Percentiles rank a stretch among this genome's conserved stretches.
Conservation (phyloP, 2,797 vertebrate genomes). For the Yasuhikotakia modesta region DNA sequence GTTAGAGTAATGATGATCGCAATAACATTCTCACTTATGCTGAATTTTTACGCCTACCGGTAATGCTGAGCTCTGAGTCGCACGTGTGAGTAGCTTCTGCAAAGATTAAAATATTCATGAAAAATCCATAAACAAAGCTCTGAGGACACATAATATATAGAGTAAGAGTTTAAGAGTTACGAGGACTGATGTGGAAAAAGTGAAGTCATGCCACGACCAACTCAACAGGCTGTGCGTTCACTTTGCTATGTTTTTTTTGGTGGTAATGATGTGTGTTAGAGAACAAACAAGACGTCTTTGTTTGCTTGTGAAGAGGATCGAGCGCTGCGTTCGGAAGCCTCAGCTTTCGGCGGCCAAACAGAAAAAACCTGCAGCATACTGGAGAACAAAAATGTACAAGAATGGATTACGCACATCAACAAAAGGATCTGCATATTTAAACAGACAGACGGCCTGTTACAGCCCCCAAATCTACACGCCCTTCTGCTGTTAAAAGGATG, state of each 20-base stretch:
- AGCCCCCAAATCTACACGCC: slow-evolving; percentile 30
- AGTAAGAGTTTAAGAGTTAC: slow-evolving; percentile 32
- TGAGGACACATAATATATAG: slow-evolving; percentile 61
- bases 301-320: slow-evolving; percentile 28
- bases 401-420: slow-evolving; percentile 47
- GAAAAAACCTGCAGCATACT: slow-evolving; percentile 25
- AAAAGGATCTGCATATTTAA: slow-evolving; percentile 56
- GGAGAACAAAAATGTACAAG: slow-evolving; percentile 26
- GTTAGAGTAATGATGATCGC: slow-evolving; percentile 71
- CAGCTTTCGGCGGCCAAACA: background rate
- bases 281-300: slow-evolving; percentile 55
- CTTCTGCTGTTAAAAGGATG: slow-evolving; percentile 36
- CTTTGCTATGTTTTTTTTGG: slow-evolving; percentile 36
- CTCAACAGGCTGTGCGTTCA: slow-evolving; percentile 44
- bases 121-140: slow-evolving; percentile 68
- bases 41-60: slow-evolving; percentile 50
- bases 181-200: slow-evolving; percentile 70
- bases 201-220: slow-evolving; percentile 64
- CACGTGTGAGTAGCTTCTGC: background rate
- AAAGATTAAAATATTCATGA: slow-evolving; percentile 56
- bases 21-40: slow-evolving; percentile 69
- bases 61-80: slow-evolving; percentile 20
- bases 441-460: slow-evolving; percentile 46
- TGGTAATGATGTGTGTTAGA: slow-evolving; percentile 42
- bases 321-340: slow-evolving; percentile 6